These are phyloP conservation scores for Sicus ferrugineus DNA, from an alignment of 2,888 invertebrate genomes.

Conservation along the genomic window DNA sequence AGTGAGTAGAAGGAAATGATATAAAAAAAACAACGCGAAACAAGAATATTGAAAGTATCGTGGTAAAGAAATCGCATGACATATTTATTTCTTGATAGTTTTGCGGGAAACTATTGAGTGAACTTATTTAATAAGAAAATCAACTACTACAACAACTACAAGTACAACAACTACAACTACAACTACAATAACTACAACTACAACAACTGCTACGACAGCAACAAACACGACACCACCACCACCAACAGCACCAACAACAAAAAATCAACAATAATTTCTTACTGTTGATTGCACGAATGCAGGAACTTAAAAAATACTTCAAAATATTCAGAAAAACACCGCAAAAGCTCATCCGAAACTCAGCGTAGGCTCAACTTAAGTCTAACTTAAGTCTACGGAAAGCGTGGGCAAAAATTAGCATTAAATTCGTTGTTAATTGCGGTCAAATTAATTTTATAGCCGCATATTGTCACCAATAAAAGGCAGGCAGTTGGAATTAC, in stretches of 20 bases:
- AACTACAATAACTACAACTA: background rate
- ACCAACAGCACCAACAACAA: constrained; percentile 11
- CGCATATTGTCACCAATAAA: no score
- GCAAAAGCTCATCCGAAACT: background rate
- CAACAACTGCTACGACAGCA: background rate
- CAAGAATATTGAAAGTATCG: no score
- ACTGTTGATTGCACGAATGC: no score
- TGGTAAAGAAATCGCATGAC: no score
- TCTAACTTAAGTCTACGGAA: background rate
- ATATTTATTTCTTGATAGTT: no score
- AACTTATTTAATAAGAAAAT: no score
- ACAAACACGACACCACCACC: background rate
- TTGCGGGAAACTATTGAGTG: no score
- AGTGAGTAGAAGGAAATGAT: no score
- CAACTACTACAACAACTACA: no score
- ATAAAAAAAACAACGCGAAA: no score
- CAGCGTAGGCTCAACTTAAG: background rate
- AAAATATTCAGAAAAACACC: background rate
- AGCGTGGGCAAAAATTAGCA: constrained; percentile 20
- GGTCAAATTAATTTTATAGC: constrained; percentile 24
- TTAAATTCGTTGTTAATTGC: constrained; percentile 26
- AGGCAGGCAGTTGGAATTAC: no score
- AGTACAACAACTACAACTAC: constrained; percentile 9
- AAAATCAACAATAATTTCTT: constrained; percentile 5
- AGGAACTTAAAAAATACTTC: no score